phyloP scores from a whole-genome alignment of 2,113 vertebrate genomes.

The Gopherus flavomarginatus region DNA sequence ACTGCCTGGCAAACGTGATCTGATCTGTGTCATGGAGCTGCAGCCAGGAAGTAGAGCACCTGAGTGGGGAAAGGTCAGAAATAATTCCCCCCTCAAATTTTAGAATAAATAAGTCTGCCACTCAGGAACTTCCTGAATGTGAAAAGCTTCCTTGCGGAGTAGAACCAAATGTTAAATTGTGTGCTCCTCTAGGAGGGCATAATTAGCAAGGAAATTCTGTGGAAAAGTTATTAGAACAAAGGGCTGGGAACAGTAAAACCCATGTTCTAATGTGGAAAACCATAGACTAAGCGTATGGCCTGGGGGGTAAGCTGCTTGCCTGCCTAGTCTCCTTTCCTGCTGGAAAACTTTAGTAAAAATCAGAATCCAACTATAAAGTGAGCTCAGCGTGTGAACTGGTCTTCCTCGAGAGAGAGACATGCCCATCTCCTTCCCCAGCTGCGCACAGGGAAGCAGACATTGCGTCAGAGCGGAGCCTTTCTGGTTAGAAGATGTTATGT shows the following conservation, averaged over 20 bases:
- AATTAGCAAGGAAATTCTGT: too few relatives aligned
- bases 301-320: background rate
- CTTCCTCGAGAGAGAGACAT: background rate
- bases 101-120: background rate
- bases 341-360: background rate
- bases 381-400: background rate
- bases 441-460: background rate
- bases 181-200: background rate
- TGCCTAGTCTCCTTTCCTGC: background rate
- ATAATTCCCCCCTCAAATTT: background rate
- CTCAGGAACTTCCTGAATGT: background rate
- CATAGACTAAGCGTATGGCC: background rate
- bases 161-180: background rate
- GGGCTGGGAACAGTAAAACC: background rate
- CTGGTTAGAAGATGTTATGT: background rate
- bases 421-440: too few relatives aligned
- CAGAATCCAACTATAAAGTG: background rate
- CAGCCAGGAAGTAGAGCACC: background rate
- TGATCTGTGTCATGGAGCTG: background rate
- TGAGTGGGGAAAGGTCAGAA: background rate
- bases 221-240: background rate
- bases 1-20: background rate
- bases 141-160: background rate
- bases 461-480: background rate
- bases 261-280: background rate